Percentiles rank a stretch among this genome's conserved stretches.
Evolutionary conservation across 1,140 invertebrate species (phyloP).

Genomic region (Drosophila paulistorum): DNA sequence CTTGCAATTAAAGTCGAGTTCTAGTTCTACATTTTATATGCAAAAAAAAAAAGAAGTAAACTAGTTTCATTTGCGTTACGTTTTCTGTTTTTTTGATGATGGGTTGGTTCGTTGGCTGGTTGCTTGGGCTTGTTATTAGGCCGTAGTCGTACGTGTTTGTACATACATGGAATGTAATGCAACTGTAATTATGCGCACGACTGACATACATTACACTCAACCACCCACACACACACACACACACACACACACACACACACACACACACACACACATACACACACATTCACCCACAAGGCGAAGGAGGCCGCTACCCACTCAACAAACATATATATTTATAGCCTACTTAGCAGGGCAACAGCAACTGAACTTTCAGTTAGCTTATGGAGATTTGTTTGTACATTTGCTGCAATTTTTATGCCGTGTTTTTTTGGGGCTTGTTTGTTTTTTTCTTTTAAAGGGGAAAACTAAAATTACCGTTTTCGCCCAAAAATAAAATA

Average conservation of each 20-base stretch:
- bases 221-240: conserved; percentile 20
- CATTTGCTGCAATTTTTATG: background rate
- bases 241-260: conserved; percentile 21
- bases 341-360: conserved; percentile 55
- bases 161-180: conserved; percentile 54
- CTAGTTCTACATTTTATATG: conserved; percentile 20
- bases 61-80: conserved; percentile 10
- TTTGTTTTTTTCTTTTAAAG: too few species aligned
- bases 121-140: conserved; percentile 20
- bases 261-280: conserved; percentile 24
- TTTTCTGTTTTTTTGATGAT: conserved; percentile 16
- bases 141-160: conserved; percentile 46
- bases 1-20: conserved; percentile 56
- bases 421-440: too few species aligned
- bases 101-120: conserved; percentile 28
- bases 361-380: conserved; percentile 6
- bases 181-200: conserved; percentile 74
- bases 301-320: conserved; percentile 2
- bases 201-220: conserved; percentile 63
- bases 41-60: background rate
- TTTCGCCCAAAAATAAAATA: too few species aligned
- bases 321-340: conserved; percentile 57
- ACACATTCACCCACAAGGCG: conserved; percentile 9
- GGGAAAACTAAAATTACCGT: too few species aligned
- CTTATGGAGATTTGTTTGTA: background rate